phyloP scores from a whole-genome alignment of 2,113 vertebrate species.

The Emydocephalus ijimae region DNA sequence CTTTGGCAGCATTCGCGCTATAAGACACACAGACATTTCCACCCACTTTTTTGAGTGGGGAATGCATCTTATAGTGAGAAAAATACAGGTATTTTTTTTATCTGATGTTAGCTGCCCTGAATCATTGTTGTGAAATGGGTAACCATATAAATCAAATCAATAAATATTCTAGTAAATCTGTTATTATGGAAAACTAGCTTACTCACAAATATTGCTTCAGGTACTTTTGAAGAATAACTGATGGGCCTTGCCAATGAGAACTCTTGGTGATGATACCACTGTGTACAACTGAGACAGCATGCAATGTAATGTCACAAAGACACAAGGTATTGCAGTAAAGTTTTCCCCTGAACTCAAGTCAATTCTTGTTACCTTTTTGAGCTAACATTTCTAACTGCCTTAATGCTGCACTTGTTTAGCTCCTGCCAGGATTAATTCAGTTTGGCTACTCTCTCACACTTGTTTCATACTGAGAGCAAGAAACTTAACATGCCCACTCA shows the following conservation, averaged over 20 bases:
- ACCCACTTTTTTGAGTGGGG: too few species aligned
- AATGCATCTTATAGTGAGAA: too few species aligned
- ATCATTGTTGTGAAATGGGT: neutral
- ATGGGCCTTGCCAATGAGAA: neutral
- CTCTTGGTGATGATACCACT: neutral
- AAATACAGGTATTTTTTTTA: neutral
- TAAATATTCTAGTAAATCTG: neutral
- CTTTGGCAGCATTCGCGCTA: too few species aligned
- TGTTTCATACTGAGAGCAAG: neutral
- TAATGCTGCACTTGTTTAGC: neutral
- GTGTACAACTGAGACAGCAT: neutral
- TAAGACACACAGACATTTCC: too few species aligned
- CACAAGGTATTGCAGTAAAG: neutral
- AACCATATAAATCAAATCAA: neutral
- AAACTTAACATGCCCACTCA: neutral
- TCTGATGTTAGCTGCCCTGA: neutral
- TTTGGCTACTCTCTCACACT: neutral
- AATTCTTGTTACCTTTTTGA: neutral
- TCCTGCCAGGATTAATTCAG: neutral
- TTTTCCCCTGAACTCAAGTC: neutral
- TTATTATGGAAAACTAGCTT: neutral
- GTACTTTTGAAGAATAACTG: neutral
- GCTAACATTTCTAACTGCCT: neutral
- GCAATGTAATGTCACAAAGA: neutral
- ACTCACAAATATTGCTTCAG: neutral